phyloP scores from a whole-genome alignment of 2,888 invertebrate species.

The Eremobia ochroleuca region DNA sequence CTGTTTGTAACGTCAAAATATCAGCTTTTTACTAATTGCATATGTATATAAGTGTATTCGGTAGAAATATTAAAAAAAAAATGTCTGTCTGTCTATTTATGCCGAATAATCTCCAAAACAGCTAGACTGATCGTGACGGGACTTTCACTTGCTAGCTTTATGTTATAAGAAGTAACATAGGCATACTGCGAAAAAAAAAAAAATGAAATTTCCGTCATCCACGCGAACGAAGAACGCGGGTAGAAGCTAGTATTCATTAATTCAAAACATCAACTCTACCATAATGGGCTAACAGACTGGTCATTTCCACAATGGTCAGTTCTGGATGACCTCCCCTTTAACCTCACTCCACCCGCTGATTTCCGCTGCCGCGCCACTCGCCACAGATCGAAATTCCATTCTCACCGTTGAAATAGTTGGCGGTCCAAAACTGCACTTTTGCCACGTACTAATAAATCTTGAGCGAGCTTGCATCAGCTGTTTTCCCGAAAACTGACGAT shows the following conservation, averaged over 20 bases:
- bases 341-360: constrained; percentile 25
- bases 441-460: constrained; percentile 27
- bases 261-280: not conserved
- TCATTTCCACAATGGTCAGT: not conserved
- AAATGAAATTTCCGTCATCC: not conserved
- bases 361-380: constrained; percentile 1
- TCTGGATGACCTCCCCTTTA: constrained; percentile 10
- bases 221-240: not conserved
- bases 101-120: too few species aligned
- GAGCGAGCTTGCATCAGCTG: constrained; percentile 17
- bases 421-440: constrained; percentile 18
- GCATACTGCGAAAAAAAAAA: too few species aligned
- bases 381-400: constrained; percentile 45
- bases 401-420: constrained; percentile 29
- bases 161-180: too few species aligned
- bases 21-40: not conserved
- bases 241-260: not conserved
- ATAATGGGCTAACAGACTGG: not conserved
- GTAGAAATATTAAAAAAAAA: too few species aligned
- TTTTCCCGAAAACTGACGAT: constrained; percentile 1
- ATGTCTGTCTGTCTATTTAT: too few species aligned
- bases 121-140: too few species aligned
- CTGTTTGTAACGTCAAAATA: not conserved
- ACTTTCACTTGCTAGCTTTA: too few species aligned
- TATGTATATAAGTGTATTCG: too few species aligned